Evolutionary conservation across 2,797 vertebrate genomes (phyloP).

Genomic region (Chiroxiphia lanceolata): DNA sequence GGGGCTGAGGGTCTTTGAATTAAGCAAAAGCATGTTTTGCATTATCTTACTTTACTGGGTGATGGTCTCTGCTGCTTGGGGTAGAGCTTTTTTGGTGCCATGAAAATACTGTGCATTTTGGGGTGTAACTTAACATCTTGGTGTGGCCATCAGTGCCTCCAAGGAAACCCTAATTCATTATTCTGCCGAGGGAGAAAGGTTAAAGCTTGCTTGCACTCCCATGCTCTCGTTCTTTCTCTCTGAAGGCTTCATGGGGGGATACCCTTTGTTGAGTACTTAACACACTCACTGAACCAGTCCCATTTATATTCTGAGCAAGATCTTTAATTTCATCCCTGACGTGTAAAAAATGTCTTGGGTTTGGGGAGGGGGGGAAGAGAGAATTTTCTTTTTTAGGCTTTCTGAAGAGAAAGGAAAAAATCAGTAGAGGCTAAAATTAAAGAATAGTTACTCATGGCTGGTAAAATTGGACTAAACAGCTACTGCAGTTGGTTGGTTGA

Average conservation of each 20-base stretch:
- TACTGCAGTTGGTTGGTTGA: background rate
- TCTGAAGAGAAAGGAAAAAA: background rate
- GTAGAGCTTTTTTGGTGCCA: background rate
- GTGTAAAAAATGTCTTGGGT: background rate
- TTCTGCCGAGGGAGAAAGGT: slow-evolving; percentile 8
- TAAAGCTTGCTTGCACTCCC: slow-evolving; percentile 20
- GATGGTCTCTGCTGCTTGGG: background rate
- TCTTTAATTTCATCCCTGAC: background rate
- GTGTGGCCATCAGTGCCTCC: background rate
- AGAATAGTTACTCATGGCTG: background rate
- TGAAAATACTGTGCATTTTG: background rate
- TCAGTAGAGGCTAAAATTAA: background rate
- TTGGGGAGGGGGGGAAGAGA: background rate
- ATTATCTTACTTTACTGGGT: background rate
- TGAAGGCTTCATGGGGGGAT: slow-evolving; percentile 7
- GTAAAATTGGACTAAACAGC: background rate
- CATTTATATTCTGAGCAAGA: slow-evolving; percentile 30
- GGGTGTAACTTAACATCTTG: background rate
- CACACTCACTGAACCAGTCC: slow-evolving; percentile 28
- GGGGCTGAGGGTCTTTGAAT: background rate
- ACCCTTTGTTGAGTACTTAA: slow-evolving; percentile 13
- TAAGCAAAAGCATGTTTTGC: background rate
- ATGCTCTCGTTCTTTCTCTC: slow-evolving; percentile 18
- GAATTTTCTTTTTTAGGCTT: background rate
- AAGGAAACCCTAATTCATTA: slow-evolving; percentile 10